Base-by-base conservation (phyloP, 2,113 vertebrate genomes). In the Alexandromys fortis region DNA sequence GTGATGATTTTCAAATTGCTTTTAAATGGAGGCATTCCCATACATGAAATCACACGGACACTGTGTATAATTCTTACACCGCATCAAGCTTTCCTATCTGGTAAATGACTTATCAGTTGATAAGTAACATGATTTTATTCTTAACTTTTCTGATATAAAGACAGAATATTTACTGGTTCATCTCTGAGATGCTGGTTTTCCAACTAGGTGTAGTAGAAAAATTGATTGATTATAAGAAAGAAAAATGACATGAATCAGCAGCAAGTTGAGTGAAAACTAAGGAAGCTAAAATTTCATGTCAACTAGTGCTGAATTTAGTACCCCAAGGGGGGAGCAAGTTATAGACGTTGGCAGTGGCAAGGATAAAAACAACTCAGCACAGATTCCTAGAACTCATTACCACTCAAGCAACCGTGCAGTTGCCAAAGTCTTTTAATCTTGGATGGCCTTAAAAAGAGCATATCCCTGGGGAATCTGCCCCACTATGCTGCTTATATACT, bases 121-220 rank as follows among this genome's bases (percentile, higher is more conserved):
- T 68, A 47, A 61, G 14, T 19, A 90, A 1, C 70, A 3, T 90
- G 78, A 61, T 11, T 8, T 61, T 82, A 79, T 65, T 94, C 70
- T 97, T 95, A 38, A 4, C 14, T 89, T 58, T 81, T 91, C 52
- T 82, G 17, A 65, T 68, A 24, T 70, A 19, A 52, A 45, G 10
- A 76, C n/a, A 73, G 49, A 13, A 12, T 85, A 92, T 72, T 33
- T 72, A 68, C 7, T 49, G 26, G 63, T n/a, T 33, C 14, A 55
- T 61, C n/a, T 61, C 45, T 82, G 33, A 81, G 76, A 89, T 81
- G 92, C 30, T 30, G 42, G 33, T 67, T 19, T 68, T 92, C 19
- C 55, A 86, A 78, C 38, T 86, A 95, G 87, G 47, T 86, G 13
- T 28, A 38, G 61, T 77, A 82, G 65, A 67, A 92, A 94, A 95